Percentiles rank a stretch among this genome's conserved stretches.
Conservation (phyloP, 2,113 vertebrate species). For the Acrocephalus kingi region DNA sequence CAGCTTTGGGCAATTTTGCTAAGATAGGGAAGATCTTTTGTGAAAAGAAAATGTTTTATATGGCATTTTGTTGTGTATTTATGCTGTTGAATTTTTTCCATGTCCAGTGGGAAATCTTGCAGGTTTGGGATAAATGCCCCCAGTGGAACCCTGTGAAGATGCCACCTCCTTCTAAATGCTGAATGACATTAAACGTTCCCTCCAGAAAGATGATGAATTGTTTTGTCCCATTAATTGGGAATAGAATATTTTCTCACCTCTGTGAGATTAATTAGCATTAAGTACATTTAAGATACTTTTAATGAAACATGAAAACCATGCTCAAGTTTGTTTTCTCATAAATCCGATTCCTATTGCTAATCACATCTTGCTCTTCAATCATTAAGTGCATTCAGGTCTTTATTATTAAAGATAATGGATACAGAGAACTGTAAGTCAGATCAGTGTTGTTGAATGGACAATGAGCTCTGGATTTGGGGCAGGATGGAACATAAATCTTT, state of each 20-base stretch:
- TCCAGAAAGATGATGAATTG: constrained; percentile 14
- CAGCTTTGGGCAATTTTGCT: background rate
- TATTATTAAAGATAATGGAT: constrained; percentile 67
- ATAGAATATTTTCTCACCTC: constrained; percentile 20
- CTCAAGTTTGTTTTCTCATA: constrained; percentile 64
- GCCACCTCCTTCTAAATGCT: background rate
- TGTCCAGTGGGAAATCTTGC: background rate
- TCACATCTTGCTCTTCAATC: constrained; percentile 65
- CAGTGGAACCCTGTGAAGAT: background rate
- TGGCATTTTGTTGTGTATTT: background rate
- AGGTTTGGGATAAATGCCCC: background rate
- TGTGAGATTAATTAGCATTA: constrained; percentile 46
- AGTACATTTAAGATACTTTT: constrained; percentile 52
- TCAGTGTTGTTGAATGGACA: constrained; percentile 32
- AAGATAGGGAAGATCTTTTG: background rate
- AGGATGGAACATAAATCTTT: constrained; percentile 59
- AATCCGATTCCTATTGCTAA: constrained; percentile 56
- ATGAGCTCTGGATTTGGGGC: constrained; percentile 45
- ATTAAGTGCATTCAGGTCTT: constrained; percentile 48
- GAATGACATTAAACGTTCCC: background rate
- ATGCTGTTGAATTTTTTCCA: background rate
- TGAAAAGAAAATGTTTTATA: background rate
- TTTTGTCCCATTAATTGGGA: constrained; percentile 30
- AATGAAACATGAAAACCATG: constrained; percentile 57
- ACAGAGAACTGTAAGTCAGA: constrained; percentile 39